Conservation (phyloP, 2,797 vertebrate species). For the Gallirallus australis region DNA sequence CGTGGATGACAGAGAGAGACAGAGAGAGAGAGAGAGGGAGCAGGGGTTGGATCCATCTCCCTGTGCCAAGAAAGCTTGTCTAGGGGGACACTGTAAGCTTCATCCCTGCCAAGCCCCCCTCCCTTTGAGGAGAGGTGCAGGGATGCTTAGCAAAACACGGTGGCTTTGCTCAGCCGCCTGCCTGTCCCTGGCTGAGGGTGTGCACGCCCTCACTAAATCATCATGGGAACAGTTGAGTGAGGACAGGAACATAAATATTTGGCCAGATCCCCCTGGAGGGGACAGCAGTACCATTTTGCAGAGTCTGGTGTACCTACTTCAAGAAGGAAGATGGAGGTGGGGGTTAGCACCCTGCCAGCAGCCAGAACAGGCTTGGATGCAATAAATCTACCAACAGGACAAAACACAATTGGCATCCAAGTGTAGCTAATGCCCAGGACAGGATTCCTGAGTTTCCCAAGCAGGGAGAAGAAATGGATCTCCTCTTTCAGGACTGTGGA, state of each 20-base stretch:
- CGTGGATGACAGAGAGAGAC: background rate
- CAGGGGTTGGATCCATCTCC: background rate
- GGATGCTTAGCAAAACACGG: background rate
- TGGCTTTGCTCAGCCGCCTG: background rate
- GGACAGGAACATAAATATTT: background rate
- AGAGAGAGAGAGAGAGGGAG: background rate
- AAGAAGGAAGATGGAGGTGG: background rate
- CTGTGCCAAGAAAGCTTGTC: fast-evolving
- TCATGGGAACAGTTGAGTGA: background rate
- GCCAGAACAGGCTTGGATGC: background rate
- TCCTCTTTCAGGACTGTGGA: background rate
- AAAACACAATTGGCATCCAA: background rate
- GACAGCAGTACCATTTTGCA: background rate
- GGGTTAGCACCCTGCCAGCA: background rate
- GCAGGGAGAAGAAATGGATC: background rate
- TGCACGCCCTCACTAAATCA: background rate
- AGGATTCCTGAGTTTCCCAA: background rate
- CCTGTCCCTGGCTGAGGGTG: background rate
- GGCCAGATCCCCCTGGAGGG: background rate
- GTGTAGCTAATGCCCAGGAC: background rate
- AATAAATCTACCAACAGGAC: background rate
- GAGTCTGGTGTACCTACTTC: background rate
- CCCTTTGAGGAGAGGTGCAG: background rate
- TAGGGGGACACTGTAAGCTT: background rate
- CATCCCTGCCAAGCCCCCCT: background rate